A percentile compares a stretch with the other conserved stretches of the same genome.
Evolutionary conservation across 2,888 invertebrate species (phyloP).

Genomic region (Pharmacophagus antenor): DNA sequence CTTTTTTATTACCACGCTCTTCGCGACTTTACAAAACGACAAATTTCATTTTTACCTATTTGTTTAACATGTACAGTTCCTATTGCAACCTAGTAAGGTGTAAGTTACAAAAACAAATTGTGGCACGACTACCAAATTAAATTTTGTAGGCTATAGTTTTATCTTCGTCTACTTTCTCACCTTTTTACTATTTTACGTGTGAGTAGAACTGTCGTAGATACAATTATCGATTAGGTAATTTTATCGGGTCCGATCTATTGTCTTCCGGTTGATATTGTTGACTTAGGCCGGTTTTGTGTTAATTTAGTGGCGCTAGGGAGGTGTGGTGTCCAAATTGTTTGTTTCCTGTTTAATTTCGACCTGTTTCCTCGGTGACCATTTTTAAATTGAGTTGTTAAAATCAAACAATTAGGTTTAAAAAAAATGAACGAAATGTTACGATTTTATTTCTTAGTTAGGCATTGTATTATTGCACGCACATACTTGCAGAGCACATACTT

Average conservation of each 20-base stretch:
- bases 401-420: too few species aligned
- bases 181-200: conserved; percentile 78
- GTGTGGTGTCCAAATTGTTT: conserved; percentile 40
- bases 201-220: conserved; percentile 78
- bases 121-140: conserved; percentile 19
- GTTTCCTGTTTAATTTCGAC: conserved; percentile 52
- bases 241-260: conserved; percentile 75
- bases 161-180: conserved; percentile 78
- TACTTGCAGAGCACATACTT: too few species aligned
- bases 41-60: conserved; percentile 26
- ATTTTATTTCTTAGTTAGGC: too few species aligned
- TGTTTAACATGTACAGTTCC: conserved; percentile 11
- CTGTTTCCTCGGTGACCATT: conserved; percentile 23
- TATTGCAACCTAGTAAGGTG: conserved; percentile 29
- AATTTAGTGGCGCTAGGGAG: conserved; percentile 58
- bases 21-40: conserved; percentile 67
- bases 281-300: conserved; percentile 64
- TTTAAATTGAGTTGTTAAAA: too few species aligned
- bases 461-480: too few species aligned
- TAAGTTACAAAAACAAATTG: conserved; percentile 27
- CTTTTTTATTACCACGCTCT: conserved; percentile 78
- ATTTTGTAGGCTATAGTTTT: conserved; percentile 62
- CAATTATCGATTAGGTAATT: conserved; percentile 80
- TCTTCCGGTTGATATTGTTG: conserved; percentile 78
- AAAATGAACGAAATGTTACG: too few species aligned